Evolutionary conservation across 2,888 invertebrate species (phyloP), one percentile per base, ranked within the genome.

Genomic region (Drosophila pseudotakahashii): DNA sequence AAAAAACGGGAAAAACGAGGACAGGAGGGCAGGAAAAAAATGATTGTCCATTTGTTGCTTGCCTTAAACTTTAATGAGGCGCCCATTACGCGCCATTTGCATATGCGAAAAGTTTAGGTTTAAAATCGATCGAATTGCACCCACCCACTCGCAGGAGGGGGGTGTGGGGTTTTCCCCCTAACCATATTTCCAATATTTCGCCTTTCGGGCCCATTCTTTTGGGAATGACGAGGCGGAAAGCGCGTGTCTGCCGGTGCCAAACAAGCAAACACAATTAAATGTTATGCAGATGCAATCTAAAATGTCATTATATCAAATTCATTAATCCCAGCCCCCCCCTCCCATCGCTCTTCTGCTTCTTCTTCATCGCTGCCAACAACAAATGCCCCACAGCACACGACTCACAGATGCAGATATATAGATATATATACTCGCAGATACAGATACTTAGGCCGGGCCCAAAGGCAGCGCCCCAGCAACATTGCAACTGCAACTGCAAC

Each of bases 281-380:
- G 86, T 88, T 89, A 89, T 89, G 90, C 89, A 89, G 88, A 89
- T 89, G 90, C 89, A 89, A 86, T 89, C 90, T 79, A 89, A 86
- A 88, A 89, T 89, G 90, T 89, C 88, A 89, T 89, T 89, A 89
- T 86, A 89, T 89, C 89, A 89, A 89, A 89, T 89, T 89, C 90
- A 89, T 89, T 89, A 89, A 88, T 89, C 88, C 89, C 77, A 36
- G 32, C 44, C 50, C 32, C 14, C 34, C 3, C 2, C 11, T n/a
- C 42, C 19, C 5, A 19, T 19, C 19, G 19, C 19, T n/a, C 19
- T 42, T 5, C 23, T 10, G 2, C 5, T 7, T 11, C 23, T n/a
- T 11, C 0, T 32, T 11, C 32, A 2, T 7, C 30, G 4, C n/a
- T 37, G 9, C n/a, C 45, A 36, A 26, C 62, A 62, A 23, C 62